phyloP scores from a whole-genome alignment of 1,140 invertebrate genomes.

The Chymomyza costata region DNA sequence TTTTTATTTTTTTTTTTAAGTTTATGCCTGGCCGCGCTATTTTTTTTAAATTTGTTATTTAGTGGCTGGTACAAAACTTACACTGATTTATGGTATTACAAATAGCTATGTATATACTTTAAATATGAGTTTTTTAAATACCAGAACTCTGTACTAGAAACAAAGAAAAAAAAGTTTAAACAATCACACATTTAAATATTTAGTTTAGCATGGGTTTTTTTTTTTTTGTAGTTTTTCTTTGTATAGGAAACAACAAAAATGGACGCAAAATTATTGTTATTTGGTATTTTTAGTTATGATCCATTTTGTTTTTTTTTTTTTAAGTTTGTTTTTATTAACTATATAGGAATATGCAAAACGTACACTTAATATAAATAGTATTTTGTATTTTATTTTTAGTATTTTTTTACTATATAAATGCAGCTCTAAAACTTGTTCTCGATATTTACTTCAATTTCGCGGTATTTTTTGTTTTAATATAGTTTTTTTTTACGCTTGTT shows the following conservation, averaged over 20 bases:
- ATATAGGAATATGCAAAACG: constrained; percentile 69
- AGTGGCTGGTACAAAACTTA: constrained; percentile 50
- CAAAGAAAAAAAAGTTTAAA: too few species aligned
- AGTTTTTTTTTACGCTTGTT: constrained; percentile 22
- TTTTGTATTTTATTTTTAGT: constrained; percentile 36
- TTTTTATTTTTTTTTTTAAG: constrained; percentile 18
- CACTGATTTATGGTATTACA: constrained; percentile 32
- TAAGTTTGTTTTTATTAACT: constrained; percentile 21
- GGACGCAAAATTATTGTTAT: constrained; percentile 70
- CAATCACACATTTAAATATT: constrained; percentile 33
- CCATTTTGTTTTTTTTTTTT: constrained; percentile 46
- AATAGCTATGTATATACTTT: constrained; percentile 15
- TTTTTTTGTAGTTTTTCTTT: constrained; percentile 19
- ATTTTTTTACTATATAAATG: constrained; percentile 62
- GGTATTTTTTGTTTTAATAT: constrained; percentile 4
- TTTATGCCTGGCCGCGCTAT: constrained; percentile 3
- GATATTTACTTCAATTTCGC: constrained; percentile 3
- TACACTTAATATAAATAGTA: constrained; percentile 42
- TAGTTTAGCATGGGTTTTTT: constrained; percentile 7
- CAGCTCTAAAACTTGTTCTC: constrained; percentile 64
- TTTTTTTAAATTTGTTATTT: constrained; percentile 21
- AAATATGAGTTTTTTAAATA: not conserved
- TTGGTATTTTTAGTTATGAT: constrained; percentile 30
- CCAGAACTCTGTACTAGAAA: too few species aligned
- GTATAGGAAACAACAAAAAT: constrained; percentile 68